phyloP scores from a whole-genome alignment of 2,888 invertebrate genomes.

The Eupithecia exiguata region DNA sequence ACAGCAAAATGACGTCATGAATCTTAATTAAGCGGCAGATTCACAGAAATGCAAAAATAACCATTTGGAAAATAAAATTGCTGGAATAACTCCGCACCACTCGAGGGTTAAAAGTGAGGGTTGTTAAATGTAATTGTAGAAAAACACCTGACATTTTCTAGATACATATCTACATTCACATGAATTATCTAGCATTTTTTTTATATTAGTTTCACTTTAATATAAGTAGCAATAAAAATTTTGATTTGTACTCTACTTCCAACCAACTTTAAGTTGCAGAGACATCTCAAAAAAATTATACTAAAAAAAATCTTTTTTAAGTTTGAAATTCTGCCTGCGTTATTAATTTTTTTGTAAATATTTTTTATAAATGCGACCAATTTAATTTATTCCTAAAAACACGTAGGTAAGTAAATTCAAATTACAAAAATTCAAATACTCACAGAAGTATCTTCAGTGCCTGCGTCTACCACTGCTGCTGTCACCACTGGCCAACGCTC shows the following conservation, averaged over 20 bases:
- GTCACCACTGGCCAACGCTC: constrained; percentile 36
- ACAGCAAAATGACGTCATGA: not conserved
- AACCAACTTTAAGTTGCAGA: too few species aligned
- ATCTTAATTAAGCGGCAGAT: constrained; percentile 11
- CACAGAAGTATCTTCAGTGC: constrained; percentile 4
- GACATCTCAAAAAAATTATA: too few species aligned
- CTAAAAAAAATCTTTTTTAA: too few species aligned
- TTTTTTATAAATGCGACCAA: not conserved
- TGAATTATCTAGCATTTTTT: not conserved
- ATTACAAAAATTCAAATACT: not conserved
- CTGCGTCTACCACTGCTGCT: not conserved
- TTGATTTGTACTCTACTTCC: too few species aligned
- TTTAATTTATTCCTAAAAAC: not conserved
- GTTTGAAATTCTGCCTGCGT: too few species aligned
- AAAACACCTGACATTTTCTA: not conserved
- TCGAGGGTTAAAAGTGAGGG: not conserved
- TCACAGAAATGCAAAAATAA: constrained; percentile 1
- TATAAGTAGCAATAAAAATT: too few species aligned
- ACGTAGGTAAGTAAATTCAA: not conserved
- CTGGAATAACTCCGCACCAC: not conserved
- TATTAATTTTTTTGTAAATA: not conserved
- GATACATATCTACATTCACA: not conserved
- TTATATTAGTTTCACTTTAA: not conserved
- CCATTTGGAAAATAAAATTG: not conserved
- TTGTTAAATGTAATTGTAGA: not conserved